phyloP scores from a whole-genome alignment of 2,888 invertebrate genomes.

The Eristalinus sepulchralis region DNA sequence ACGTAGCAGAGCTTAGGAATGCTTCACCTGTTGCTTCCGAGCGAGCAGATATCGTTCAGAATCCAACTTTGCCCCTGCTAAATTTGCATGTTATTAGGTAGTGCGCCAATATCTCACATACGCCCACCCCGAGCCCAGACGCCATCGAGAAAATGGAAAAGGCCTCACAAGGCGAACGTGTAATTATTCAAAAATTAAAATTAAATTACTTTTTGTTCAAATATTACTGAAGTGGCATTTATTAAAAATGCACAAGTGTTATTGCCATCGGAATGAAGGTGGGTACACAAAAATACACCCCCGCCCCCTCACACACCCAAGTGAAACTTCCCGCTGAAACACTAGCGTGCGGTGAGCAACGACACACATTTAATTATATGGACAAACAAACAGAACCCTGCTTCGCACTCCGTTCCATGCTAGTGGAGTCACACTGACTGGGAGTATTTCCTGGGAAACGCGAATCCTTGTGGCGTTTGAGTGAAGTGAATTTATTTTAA shows the following conservation, averaged over 20 bases:
- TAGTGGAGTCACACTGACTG: not conserved
- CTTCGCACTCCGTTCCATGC: not conserved
- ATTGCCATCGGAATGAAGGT: slow-evolving; percentile 53
- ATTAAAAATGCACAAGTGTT: slow-evolving; percentile 65
- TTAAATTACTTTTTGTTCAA: slow-evolving; percentile 68
- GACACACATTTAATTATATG: slow-evolving; percentile 51
- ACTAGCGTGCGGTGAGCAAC: slow-evolving; percentile 3
- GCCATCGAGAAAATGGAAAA: not conserved
- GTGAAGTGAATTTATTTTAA: slow-evolving; percentile 36
- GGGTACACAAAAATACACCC: slow-evolving; percentile 28
- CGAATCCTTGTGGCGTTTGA: not conserved
- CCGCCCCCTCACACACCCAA: not conserved
- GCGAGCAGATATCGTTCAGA: slow-evolving; percentile 18
- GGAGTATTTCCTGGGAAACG: not conserved
- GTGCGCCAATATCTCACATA: slow-evolving; percentile 10
- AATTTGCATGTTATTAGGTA: slow-evolving; percentile 67
- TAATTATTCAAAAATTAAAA: slow-evolving; percentile 70
- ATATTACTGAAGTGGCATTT: slow-evolving; percentile 68
- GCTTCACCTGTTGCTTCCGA: slow-evolving; percentile 59
- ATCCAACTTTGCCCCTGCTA: slow-evolving; percentile 42
- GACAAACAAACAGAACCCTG: slow-evolving; percentile 46
- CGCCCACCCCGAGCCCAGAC: not conserved
- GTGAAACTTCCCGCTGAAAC: not conserved
- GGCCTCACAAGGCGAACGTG: slow-evolving; percentile 41
- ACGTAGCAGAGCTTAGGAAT: slow-evolving; percentile 20